Evolutionary conservation across 1,140 invertebrate genomes (phyloP).

Genomic region (Hydropsyche tenuis): DNA sequence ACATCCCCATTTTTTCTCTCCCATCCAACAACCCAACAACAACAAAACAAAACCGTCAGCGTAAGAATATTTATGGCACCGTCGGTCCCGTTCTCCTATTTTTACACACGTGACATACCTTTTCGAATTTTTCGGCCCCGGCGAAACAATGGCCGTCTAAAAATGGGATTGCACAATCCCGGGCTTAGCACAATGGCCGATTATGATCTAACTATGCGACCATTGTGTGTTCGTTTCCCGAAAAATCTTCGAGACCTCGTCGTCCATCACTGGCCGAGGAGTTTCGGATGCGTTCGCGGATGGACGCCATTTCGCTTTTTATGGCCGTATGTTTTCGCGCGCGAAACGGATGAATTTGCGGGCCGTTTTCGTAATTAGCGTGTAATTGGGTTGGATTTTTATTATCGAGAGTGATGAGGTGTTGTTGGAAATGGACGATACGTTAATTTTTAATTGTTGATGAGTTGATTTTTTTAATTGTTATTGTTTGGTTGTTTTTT

Average conservation of each 20-base stretch:
- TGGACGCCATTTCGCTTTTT: background rate
- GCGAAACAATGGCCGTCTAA: slow-evolving; percentile 27
- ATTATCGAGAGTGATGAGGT: background rate
- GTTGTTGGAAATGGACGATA: background rate
- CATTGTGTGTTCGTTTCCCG: slow-evolving; percentile 22
- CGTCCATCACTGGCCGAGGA: slow-evolving; percentile 12
- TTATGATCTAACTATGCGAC: slow-evolving; percentile 28
- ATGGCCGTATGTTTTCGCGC: background rate
- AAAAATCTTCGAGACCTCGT: slow-evolving; percentile 6
- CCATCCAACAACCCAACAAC: background rate
- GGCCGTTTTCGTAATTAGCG: slow-evolving; percentile 21
- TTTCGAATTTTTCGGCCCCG: slow-evolving; percentile 8
- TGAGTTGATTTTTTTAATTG: slow-evolving; percentile 8
- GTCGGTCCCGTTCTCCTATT: slow-evolving; percentile 14
- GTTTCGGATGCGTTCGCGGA: background rate
- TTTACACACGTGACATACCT: slow-evolving; percentile 27
- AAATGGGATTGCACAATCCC: slow-evolving; percentile 25
- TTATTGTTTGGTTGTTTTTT: background rate
- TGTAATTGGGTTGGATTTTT: slow-evolving; percentile 9
- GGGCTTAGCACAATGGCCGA: slow-evolving; percentile 19
- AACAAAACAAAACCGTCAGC: background rate
- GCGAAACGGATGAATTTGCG: too few species aligned
- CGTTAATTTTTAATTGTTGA: slow-evolving; percentile 27
- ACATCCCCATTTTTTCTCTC: too few species aligned
- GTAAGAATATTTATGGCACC: slow-evolving; percentile 4